These are phyloP conservation scores for Trachurus trachurus DNA, from an alignment of 2,797 vertebrate genomes.

Conservation along the genomic window DNA sequence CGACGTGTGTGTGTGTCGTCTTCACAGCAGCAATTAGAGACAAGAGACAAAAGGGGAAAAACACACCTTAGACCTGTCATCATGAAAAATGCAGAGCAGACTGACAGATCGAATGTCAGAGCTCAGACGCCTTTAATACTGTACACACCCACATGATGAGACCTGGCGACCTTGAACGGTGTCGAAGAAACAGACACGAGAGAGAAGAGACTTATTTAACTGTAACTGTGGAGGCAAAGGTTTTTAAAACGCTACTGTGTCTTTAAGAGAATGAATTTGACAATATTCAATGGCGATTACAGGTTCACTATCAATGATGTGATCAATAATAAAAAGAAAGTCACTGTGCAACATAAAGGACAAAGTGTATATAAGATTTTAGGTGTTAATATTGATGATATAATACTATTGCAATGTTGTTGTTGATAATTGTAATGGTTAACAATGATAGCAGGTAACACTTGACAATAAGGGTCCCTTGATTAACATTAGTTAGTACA, in stretches of 20 bases:
- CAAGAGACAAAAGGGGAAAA: conserved; percentile 10
- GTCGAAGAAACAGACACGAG: background rate
- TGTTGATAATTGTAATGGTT: too few relatives aligned
- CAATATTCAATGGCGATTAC: background rate
- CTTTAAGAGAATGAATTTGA: background rate
- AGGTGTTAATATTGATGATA: too few relatives aligned
- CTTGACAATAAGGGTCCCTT: too few relatives aligned
- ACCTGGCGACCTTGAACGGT: conserved; percentile 21
- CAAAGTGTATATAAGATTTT: too few relatives aligned
- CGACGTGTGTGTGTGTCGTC: background rate
- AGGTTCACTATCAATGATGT: too few relatives aligned
- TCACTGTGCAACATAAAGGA: too few relatives aligned
- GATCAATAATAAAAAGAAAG: too few relatives aligned
- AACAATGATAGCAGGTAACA: too few relatives aligned
- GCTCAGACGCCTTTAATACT: conserved; percentile 35
- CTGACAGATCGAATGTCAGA: conserved; percentile 37
- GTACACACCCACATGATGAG: conserved; percentile 1
- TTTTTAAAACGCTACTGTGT: background rate
- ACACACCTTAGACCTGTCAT: conserved; percentile 42
- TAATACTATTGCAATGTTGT: too few relatives aligned
- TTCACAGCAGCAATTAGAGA: conserved; percentile 15
- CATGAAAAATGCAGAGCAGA: conserved; percentile 62
- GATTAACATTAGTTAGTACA: too few relatives aligned
- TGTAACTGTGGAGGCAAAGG: background rate
- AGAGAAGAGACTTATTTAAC: too few relatives aligned